Conservation (phyloP, 1,140 invertebrate species). For the Drosophila elegans region DNA sequence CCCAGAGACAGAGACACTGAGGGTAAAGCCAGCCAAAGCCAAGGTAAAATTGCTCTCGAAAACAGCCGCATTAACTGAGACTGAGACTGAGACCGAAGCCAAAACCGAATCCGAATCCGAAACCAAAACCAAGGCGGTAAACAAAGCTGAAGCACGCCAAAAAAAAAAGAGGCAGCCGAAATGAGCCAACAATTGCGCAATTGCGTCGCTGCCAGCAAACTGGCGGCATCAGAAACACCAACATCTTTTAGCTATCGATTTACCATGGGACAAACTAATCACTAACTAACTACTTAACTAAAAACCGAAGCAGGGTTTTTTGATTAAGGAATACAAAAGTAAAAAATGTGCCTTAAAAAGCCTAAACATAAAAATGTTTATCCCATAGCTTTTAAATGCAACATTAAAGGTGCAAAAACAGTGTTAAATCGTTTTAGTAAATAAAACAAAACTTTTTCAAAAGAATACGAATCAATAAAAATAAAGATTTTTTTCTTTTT, state of each 20-base stretch:
- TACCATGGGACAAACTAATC: background rate
- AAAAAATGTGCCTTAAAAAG: too few species aligned
- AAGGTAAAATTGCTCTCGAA: slow-evolving; percentile 41
- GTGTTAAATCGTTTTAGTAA: too few species aligned
- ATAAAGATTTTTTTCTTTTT: too few species aligned
- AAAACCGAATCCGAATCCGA: too few species aligned
- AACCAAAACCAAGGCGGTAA: slow-evolving; percentile 3
- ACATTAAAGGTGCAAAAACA: too few species aligned
- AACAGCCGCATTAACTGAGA: slow-evolving; percentile 32
- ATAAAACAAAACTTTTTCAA: too few species aligned
- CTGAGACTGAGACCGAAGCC: slow-evolving; percentile 11
- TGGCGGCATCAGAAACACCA: slow-evolving; percentile 18
- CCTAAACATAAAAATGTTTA: too few species aligned
- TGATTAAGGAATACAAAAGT: too few species aligned
- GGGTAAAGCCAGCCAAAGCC: slow-evolving; percentile 26
- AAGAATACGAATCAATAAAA: too few species aligned
- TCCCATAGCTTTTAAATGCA: too few species aligned
- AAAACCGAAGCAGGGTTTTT: background rate
- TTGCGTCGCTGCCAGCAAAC: slow-evolving; percentile 33
- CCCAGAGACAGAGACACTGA: background rate
- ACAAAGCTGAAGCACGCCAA: slow-evolving; percentile 47
- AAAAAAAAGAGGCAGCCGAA: slow-evolving; percentile 51
- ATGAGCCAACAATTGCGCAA: slow-evolving; percentile 75
- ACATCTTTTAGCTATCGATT: background rate
- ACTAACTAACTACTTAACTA: background rate